These are phyloP conservation scores for Thyatira batis DNA, from an alignment of 2,888 invertebrate species.

Conservation along the genomic window DNA sequence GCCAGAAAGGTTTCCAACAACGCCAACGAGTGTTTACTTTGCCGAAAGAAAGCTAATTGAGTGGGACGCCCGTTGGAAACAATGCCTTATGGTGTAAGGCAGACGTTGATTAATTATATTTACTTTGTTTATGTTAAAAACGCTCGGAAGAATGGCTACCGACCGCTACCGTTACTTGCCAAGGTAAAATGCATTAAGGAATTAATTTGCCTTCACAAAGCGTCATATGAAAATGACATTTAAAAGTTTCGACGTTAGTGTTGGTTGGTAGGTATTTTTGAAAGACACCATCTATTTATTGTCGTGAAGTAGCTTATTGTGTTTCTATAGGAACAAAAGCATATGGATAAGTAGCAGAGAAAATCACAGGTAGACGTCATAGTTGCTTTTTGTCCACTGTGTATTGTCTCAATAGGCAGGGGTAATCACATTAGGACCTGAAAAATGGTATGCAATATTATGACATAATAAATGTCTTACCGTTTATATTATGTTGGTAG, in stretches of 20 bases:
- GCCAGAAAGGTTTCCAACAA: conserved; percentile 16
- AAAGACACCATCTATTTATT: too few species aligned
- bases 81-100: conserved; percentile 25
- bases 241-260: background rate
- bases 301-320: too few species aligned
- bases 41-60: conserved; percentile 59
- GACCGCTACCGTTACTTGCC: background rate
- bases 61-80: conserved; percentile 33
- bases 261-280: too few species aligned
- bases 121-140: conserved; percentile 39
- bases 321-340: too few species aligned
- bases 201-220: background rate
- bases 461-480: too few species aligned
- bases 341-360: too few species aligned
- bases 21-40: conserved; percentile 45
- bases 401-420: too few species aligned
- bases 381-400: too few species aligned
- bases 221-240: background rate
- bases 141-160: conserved; percentile 22
- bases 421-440: too few species aligned
- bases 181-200: background rate
- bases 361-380: too few species aligned
- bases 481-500: too few species aligned
- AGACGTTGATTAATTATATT: conserved; percentile 63
- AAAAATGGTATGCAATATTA: too few species aligned